Evolutionary conservation across 2,113 vertebrate genomes (phyloP).

Genomic region (Larimichthys crocea): DNA sequence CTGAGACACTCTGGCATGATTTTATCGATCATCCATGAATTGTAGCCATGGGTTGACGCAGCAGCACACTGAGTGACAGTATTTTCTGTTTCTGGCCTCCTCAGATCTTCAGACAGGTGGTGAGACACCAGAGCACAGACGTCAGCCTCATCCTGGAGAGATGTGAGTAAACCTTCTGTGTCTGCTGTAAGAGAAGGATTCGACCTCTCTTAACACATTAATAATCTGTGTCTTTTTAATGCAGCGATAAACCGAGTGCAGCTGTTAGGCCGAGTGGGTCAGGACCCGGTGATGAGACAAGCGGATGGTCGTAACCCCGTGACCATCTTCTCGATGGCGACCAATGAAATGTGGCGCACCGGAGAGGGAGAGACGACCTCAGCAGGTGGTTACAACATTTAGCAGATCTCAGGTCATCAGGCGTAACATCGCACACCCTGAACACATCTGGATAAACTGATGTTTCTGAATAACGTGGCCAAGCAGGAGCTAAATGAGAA

Average conservation of each 20-base stretch:
- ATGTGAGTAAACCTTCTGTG: conserved; percentile 86
- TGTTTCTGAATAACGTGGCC: too few species aligned
- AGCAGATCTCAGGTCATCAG: too few species aligned
- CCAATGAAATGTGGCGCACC: conserved; percentile 97
- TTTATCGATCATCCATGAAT: background rate
- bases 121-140: conserved; percentile 85
- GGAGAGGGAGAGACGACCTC: conserved; percentile 84
- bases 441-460: too few species aligned
- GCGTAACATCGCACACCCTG: too few species aligned
- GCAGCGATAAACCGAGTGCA: conserved; percentile 95
- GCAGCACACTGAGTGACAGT: background rate
- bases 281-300: conserved; percentile 98
- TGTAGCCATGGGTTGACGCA: background rate
- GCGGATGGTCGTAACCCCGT: conserved; percentile 95
- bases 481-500: background rate
- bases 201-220: background rate
- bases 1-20: background rate
- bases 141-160: conserved; percentile 88
- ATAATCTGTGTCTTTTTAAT: background rate
- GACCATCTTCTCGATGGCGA: conserved; percentile 97
- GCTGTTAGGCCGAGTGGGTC: conserved; percentile 94
- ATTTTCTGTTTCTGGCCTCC: background rate
- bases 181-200: background rate
- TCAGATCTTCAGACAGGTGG: conserved; percentile 88
- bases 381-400: conserved; percentile 25